Percentiles rank a stretch among this genome's conserved stretches.
Evolutionary conservation across 1,140 invertebrate genomes (phyloP).

Genomic region (Paraescarpia echinospica): DNA sequence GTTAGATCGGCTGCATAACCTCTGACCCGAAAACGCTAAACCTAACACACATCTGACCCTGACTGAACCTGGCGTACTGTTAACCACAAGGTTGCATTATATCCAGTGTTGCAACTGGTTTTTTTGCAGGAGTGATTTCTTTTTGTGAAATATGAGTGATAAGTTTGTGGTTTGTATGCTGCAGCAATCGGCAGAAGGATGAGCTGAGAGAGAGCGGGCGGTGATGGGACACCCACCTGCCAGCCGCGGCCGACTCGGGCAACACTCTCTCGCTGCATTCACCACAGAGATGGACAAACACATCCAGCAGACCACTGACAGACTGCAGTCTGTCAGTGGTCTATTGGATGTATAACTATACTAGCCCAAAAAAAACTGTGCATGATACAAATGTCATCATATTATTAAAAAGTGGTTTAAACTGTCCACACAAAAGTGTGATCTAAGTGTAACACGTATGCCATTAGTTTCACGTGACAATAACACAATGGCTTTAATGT

Average conservation of each 20-base stretch:
- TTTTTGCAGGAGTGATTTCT: not conserved
- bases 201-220: not conserved
- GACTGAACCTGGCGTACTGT: too few relatives aligned
- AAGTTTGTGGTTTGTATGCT: not conserved
- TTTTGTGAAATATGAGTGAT: not conserved
- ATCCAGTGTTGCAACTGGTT: not conserved
- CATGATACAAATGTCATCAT: too few relatives aligned
- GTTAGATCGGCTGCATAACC: slow-evolving; percentile 9
- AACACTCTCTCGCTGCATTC: slow-evolving; percentile 9
- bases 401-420: too few relatives aligned
- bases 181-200: not conserved
- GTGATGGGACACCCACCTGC: slow-evolving; percentile 10
- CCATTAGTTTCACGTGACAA: too few relatives aligned
- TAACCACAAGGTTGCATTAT: too few relatives aligned
- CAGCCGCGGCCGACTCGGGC: slow-evolving; percentile 1
- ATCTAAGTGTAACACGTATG: too few relatives aligned
- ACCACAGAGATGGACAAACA: slow-evolving; percentile 52
- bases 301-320: slow-evolving; percentile 52
- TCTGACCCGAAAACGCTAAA: not conserved
- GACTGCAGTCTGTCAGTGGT: slow-evolving; percentile 51
- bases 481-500: too few relatives aligned
- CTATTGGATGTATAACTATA: too few relatives aligned
- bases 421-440: too few relatives aligned
- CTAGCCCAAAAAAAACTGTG: too few relatives aligned
- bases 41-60: too few relatives aligned